Base-by-base conservation (phyloP, 2,888 invertebrate genomes). In the Unio pictorum region DNA sequence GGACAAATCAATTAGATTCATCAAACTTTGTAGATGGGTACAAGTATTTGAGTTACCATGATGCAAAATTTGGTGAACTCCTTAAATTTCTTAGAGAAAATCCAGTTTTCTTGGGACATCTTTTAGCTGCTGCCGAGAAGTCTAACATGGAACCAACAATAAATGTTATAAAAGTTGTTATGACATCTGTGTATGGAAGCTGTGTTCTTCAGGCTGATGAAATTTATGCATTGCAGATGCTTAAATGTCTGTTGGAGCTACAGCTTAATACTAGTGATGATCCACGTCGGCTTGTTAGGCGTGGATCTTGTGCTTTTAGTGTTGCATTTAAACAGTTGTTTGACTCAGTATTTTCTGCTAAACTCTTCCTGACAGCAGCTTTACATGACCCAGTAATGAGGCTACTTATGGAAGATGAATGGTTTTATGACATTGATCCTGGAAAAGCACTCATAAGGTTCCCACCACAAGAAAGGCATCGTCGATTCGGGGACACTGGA, bases 331-430 rank as follows among this genome's bases (percentile, higher is more conserved):
- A 94, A 61, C 94, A 95, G 67, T 95, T 97, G 87, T 95, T 95
- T 66, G 98, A 98, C 86, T 95, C 95, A 0, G 93, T 97, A 82
- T 94, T 96, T 82, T 95, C 97, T 0, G 96, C 97, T 0, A 95
- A 97, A 82, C 93, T 97, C 84, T 99, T 98, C 91, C 93, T 99
- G 30, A 95, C 96, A 4, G 95, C 97, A 1, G 95, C 97, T 0
- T 92, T 99, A 18, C 95, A 97, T 89, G 94, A 94, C 61, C 97
- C 99, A 0, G 94, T 99, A 65, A 95, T 98, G 93, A 86, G 94
- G 67, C 93, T 98, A 61, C 92, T 99, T 58, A 95, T 95, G 89
- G 96, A 96, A 81, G 96, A 96, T 86, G 97, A 98, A 87, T 94
- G 94, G 90, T 96, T 95, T 90, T 92, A 98, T 66, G 98, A 98